Evolutionary conservation across 2,888 invertebrate species (phyloP), one percentile per base, ranked within the genome.

Genomic region (Metopia argyrocephala): DNA sequence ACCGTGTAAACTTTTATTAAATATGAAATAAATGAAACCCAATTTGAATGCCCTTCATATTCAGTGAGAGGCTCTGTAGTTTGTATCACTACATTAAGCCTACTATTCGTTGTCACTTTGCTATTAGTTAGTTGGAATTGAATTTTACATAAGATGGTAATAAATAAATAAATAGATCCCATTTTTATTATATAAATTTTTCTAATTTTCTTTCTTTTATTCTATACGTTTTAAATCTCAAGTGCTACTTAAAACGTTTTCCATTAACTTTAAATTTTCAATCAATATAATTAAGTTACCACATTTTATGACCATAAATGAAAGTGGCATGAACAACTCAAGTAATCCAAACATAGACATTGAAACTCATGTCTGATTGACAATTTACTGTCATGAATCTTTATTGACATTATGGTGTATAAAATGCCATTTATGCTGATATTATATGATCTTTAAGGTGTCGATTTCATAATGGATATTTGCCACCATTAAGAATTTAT

Each of bases 401-500:
- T 76, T 76, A 76, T 64, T n/a, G 45, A 12, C 23, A 23, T 61
- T 20, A 9, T 61, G 27, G 54, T 73, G 73, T 6, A 28, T 28
- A 20, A 62, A 79, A 71, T 79, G 57, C 46, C 54, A 64, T 64
- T 64, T 45, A 70, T 79, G 31, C 38, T 68, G 48, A 48, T 61
- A 38, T 73, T 68, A 56, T 59, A 48, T 27, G 54, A 23, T 68
- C 54, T 46, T 48, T 68, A 28, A 61, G 31, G 78, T 74, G 73
- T 78, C 74, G 78, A 76, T 81, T 81, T 65, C 48, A 65, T 74
- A 76, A 81, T 70, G 54, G 65, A 21, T 64, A 59, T 15, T 28
- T 45, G 52, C 73, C 74, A 70, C 54, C 74, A 61, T 66, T 52
- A 75, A 59, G 56, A 56, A 56, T 56, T 12, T 62, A 56, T 38